phyloP scores from a whole-genome alignment of 1,140 invertebrate genomes.

The Sarcophaga peregrina region DNA sequence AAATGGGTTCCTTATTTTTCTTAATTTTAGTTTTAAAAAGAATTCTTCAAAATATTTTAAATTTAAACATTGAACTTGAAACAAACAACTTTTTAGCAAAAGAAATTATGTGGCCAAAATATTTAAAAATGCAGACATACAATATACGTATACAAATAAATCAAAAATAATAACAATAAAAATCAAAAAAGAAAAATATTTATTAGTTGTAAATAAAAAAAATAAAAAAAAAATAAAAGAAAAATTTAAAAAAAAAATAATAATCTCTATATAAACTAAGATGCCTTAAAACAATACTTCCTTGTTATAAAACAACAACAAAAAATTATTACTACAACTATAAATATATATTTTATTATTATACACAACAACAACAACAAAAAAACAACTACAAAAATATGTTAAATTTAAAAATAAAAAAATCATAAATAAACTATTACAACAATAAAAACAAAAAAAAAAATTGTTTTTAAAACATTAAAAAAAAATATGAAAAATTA shows the following conservation, averaged over 20 bases:
- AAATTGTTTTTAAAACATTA: not conserved
- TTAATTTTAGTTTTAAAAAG: too few relatives aligned
- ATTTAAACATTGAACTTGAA: not conserved
- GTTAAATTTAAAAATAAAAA: slow-evolving; percentile 9
- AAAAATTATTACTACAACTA: not conserved
- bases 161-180: not conserved
- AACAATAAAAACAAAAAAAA: not conserved
- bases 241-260: not conserved
- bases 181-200: slow-evolving; percentile 2
- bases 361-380: not conserved
- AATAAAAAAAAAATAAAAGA: not conserved
- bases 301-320: slow-evolving; percentile 34
- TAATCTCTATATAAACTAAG: slow-evolving; percentile 38
- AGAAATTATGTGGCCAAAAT: not conserved
- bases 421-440: not conserved
- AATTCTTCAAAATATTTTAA: too few relatives aligned
- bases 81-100: not conserved
- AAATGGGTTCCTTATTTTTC: too few relatives aligned
- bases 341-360: slow-evolving; percentile 23
- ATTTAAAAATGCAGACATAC: not conserved
- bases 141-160: slow-evolving; percentile 1
- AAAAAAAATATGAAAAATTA: not conserved
- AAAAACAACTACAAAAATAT: not conserved
- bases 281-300: slow-evolving; percentile 42
- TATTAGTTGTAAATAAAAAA: not conserved